These are phyloP conservation scores for Porites lutea DNA, from an alignment of 64 coral and sea anemone species.

Conservation along the genomic window DNA sequence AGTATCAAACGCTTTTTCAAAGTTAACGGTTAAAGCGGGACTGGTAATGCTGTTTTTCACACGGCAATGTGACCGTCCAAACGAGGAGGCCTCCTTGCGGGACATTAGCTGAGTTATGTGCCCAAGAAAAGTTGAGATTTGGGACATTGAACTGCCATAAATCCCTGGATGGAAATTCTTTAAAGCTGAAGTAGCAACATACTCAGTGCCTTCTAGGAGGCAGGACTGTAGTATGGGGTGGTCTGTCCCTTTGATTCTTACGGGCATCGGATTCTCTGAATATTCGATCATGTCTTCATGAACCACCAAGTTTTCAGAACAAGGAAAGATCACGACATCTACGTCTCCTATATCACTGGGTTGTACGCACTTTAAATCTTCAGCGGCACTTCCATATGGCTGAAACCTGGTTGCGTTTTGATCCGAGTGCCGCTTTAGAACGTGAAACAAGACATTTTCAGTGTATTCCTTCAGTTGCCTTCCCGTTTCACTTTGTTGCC, in stretches of 20 bases:
- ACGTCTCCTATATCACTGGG: background rate
- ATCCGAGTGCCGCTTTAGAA: background rate
- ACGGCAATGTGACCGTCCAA: background rate
- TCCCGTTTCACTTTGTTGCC: background rate
- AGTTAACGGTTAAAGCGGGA: background rate
- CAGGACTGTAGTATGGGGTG: constrained; percentile 55
- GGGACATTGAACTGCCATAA: background rate
- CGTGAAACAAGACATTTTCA: background rate
- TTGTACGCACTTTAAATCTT: background rate
- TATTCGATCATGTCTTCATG: constrained; percentile 22
- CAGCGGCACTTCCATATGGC: background rate
- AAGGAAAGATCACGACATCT: background rate
- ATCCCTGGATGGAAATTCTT: constrained; percentile 51
- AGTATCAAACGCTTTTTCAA: background rate
- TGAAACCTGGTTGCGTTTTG: background rate
- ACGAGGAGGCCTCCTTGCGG: background rate
- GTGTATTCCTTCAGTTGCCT: background rate
- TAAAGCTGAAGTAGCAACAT: constrained; percentile 51
- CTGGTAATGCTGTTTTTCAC: background rate
- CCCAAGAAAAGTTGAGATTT: background rate
- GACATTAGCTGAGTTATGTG: background rate
- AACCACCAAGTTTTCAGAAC: background rate
- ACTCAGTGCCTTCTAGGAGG: constrained; percentile 35
- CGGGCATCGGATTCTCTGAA: constrained; percentile 30
- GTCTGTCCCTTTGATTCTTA: constrained; percentile 12